These are phyloP conservation scores for Alethe castanea DNA, from an alignment of 2,113 vertebrate genomes.

Conservation along the genomic window DNA sequence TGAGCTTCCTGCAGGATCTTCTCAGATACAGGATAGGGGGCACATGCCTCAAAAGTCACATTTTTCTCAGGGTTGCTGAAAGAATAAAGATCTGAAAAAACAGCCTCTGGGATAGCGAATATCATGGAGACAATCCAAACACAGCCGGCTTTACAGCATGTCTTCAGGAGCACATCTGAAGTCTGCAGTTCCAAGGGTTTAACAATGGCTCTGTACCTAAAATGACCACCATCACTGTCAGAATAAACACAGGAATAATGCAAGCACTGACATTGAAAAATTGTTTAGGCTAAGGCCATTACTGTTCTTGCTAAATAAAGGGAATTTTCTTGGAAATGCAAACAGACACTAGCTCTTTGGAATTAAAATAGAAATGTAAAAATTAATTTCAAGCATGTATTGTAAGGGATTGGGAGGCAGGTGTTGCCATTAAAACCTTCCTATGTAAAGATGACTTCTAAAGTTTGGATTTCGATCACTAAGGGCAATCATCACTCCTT, in stretches of 20 bases:
- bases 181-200: slow-evolving; percentile 79
- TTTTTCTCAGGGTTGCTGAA: slow-evolving; percentile 73
- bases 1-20: slow-evolving; percentile 76
- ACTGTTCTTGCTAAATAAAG: not conserved
- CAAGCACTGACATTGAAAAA: not conserved
- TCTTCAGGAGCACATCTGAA: slow-evolving; percentile 75
- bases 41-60: slow-evolving; percentile 71
- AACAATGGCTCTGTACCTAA: slow-evolving; percentile 79
- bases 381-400: not conserved
- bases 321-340: not conserved
- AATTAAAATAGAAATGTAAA: not conserved
- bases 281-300: not conserved
- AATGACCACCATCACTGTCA: slow-evolving; percentile 1
- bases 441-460: not conserved
- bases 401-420: not conserved
- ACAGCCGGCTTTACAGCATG: slow-evolving; percentile 75
- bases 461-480: not conserved
- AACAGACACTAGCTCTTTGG: not conserved
- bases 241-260: not conserved
- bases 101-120: slow-evolving; percentile 77
- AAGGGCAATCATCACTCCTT: not conserved
- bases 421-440: not conserved
- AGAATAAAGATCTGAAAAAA: slow-evolving; percentile 78
- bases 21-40: slow-evolving; percentile 77
- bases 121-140: slow-evolving; percentile 79